phyloP scores from a whole-genome alignment of 1,140 invertebrate genomes.

The Hyphantria cunea region DNA sequence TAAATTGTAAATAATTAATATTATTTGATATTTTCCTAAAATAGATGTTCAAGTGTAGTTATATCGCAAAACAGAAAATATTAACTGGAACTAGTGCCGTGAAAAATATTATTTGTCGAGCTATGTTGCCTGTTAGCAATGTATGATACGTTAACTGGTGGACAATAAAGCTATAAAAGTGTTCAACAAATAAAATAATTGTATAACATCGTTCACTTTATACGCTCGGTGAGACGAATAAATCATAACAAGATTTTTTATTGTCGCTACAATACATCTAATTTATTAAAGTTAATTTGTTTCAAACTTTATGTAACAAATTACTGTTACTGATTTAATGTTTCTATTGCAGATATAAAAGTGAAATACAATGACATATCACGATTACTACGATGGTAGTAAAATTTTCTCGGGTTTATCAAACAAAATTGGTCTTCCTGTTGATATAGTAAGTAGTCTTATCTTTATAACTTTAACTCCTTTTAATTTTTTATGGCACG shows the following conservation, averaged over 20 bases:
- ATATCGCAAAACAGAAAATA: too few species aligned
- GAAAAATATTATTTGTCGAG: too few species aligned
- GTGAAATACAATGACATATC: conserved; percentile 52
- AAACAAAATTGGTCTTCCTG: conserved; percentile 62
- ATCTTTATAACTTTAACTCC: too few species aligned
- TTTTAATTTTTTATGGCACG: too few species aligned
- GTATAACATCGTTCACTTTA: conserved; percentile 4
- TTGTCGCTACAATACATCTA: neutral
- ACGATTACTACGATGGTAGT: conserved; percentile 74
- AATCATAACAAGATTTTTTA: neutral
- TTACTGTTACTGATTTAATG: neutral
- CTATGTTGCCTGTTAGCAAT: neutral
- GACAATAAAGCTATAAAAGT: conserved; percentile 25
- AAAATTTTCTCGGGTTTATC: conserved; percentile 66
- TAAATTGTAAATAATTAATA: too few species aligned
- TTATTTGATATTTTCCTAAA: too few species aligned
- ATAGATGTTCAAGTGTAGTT: too few species aligned
- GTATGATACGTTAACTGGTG: conserved; percentile 8
- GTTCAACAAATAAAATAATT: conserved; percentile 21
- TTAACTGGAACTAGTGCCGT: too few species aligned
- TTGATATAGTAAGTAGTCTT: conserved; percentile 70
- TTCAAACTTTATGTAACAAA: too few species aligned
- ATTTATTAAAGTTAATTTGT: too few species aligned
- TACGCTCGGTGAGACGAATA: neutral
- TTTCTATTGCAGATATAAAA: conserved; percentile 18